A percentile compares a stretch with the other conserved stretches of the same genome.
These are phyloP conservation scores for Stegana nigrithorax DNA, from an alignment of 2,888 invertebrate genomes.

Conservation along the genomic window DNA sequence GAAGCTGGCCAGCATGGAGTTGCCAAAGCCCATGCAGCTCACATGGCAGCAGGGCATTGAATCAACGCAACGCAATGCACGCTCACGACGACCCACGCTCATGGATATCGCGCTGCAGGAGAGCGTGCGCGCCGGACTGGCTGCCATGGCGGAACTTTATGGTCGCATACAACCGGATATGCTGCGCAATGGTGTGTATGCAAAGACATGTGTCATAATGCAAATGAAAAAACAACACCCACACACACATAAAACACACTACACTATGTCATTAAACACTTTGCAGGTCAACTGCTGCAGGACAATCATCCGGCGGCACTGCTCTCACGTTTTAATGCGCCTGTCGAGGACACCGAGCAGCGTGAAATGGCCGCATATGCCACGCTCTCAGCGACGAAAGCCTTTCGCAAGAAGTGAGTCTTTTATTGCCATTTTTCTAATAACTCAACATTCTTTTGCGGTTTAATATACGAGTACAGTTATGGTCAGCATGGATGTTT, in stretches of 20 bases:
- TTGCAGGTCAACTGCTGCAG: constrained; percentile 62
- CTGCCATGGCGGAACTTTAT: constrained; percentile 66
- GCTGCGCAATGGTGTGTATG: constrained; percentile 61
- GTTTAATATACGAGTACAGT: too few relatives aligned
- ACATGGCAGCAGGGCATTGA: not conserved
- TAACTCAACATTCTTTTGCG: too few relatives aligned
- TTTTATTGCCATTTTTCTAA: not conserved
- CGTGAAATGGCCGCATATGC: constrained; percentile 68
- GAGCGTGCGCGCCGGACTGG: constrained; percentile 66
- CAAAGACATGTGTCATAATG: too few relatives aligned
- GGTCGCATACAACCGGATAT: constrained; percentile 66
- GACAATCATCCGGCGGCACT: constrained; percentile 66
- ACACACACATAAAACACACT: not conserved
- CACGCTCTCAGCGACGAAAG: constrained; percentile 66
- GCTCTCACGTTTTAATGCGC: constrained; percentile 67
- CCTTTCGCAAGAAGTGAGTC: constrained; percentile 68
- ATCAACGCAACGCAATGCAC: constrained; percentile 29
- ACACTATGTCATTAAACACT: constrained; percentile 4
- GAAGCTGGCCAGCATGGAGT: constrained; percentile 47
- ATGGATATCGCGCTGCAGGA: constrained; percentile 65
- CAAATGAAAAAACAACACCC: not conserved
- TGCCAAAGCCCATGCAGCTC: constrained; percentile 49
- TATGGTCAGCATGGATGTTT: too few relatives aligned
- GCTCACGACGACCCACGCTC: constrained; percentile 54
- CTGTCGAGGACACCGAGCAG: constrained; percentile 53